These are phyloP conservation scores for Podiceps cristatus DNA, from an alignment of 2,113 vertebrate species.

Conservation along the genomic window DNA sequence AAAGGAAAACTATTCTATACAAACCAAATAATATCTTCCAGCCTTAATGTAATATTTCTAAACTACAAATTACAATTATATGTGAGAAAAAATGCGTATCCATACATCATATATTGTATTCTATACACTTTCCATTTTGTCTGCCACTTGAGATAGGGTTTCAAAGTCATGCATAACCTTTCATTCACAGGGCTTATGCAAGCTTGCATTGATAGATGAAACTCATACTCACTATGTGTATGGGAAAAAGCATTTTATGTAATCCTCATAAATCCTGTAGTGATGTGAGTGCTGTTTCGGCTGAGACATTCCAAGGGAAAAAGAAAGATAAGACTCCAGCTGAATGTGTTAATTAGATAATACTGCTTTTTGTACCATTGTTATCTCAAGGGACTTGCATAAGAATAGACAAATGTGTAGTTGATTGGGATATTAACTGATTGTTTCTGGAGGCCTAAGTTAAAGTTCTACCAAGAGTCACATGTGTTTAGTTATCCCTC, in stretches of 20 bases:
- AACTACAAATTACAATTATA: not conserved
- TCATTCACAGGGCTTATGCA: slow-evolving; percentile 23
- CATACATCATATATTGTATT: not conserved
- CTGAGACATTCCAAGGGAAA: not conserved
- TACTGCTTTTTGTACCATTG: slow-evolving; percentile 2
- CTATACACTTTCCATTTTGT: not conserved
- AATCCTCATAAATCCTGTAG: slow-evolving; percentile 43
- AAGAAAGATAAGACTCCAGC: not conserved
- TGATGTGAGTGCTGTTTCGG: not conserved
- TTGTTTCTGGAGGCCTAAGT: not conserved
- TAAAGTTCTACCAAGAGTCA: not conserved
- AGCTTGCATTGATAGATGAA: slow-evolving; percentile 30
- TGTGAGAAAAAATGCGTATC: not conserved
- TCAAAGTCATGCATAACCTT: not conserved
- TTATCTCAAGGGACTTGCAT: not conserved
- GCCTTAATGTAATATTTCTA: not conserved
- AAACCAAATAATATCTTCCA: not conserved
- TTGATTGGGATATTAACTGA: slow-evolving; percentile 27
- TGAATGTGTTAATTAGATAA: slow-evolving; percentile 44
- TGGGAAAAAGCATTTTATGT: slow-evolving; percentile 29
- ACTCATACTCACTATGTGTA: not conserved
- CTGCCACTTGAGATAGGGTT: slow-evolving; percentile 29
- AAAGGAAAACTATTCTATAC: not conserved
- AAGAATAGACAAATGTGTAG: not conserved
- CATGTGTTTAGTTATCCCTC: not conserved